Conservation (phyloP, 2,888 invertebrate genomes). For the Standfussiana lucernea region DNA sequence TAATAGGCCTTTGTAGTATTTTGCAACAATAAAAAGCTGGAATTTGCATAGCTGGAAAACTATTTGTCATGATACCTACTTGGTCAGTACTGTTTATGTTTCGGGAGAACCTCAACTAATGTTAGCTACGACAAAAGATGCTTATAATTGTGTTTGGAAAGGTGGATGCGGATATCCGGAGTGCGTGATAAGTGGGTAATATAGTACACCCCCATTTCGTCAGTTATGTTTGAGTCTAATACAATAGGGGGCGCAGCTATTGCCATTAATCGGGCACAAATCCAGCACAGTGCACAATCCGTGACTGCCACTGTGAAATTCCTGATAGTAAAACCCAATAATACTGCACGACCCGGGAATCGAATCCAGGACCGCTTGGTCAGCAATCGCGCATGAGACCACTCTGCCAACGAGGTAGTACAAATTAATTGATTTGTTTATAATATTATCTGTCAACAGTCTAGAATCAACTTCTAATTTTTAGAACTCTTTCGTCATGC, state of each 20-base stretch:
- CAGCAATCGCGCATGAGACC: neutral
- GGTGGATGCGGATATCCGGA: neutral
- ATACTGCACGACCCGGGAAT: neutral
- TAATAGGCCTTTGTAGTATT: constrained; percentile 28
- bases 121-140: neutral
- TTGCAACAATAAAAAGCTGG: neutral
- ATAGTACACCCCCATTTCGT: neutral
- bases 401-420: no score
- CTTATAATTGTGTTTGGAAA: no score
- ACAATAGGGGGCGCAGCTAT: neutral
- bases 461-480: neutral
- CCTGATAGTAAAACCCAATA: neutral
- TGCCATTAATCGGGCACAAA: neutral
- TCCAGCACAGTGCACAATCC: no score
- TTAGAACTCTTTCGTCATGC: constrained; percentile 16
- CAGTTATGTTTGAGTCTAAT: neutral
- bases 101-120: neutral
- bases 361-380: neutral
- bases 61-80: neutral
- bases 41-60: neutral
- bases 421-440: no score
- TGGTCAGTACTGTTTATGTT: no score
- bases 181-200: neutral
- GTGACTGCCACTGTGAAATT: neutral
- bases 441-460: neutral